phyloP scores from a whole-genome alignment of 1,140 invertebrate species.

The Tribolium castaneum region DNA sequence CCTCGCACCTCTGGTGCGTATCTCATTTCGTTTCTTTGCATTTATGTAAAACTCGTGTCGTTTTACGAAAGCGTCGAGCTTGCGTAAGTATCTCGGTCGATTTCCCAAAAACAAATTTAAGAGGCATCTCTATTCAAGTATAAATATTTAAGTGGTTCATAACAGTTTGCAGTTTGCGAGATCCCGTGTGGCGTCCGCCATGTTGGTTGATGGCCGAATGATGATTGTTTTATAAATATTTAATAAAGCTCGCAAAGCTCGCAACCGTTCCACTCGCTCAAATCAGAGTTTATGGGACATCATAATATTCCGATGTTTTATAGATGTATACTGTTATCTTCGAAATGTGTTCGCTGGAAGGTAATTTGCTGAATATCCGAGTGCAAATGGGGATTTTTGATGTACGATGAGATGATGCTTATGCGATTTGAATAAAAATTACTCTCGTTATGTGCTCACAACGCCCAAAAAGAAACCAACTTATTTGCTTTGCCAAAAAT shows the following conservation, averaged over 20 bases:
- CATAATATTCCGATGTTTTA: slow-evolving; percentile 64
- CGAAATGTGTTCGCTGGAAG: slow-evolving; percentile 49
- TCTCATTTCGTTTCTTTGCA: not conserved
- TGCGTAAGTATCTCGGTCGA: slow-evolving; percentile 44
- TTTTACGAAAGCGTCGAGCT: slow-evolving; percentile 11
- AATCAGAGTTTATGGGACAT: slow-evolving; percentile 64
- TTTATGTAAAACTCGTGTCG: slow-evolving; percentile 20
- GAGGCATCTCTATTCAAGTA: slow-evolving; percentile 64
- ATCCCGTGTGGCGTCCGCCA: slow-evolving; percentile 60
- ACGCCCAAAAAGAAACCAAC: not conserved
- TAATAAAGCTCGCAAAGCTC: slow-evolving; percentile 54
- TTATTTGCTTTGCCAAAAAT: slow-evolving; percentile 44
- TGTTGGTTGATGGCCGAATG: slow-evolving; percentile 65
- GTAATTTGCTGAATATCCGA: slow-evolving; percentile 60
- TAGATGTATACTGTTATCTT: slow-evolving; percentile 61
- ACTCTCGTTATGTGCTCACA: not conserved
- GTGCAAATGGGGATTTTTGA: slow-evolving; percentile 59
- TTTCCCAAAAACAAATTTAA: slow-evolving; percentile 61
- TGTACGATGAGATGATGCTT: slow-evolving; percentile 53
- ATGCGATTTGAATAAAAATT: slow-evolving; percentile 58
- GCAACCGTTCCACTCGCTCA: slow-evolving; percentile 56
- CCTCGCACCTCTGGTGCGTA: not conserved
- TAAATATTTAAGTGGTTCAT: slow-evolving; percentile 65
- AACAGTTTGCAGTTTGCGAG: slow-evolving; percentile 62
- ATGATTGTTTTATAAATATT: slow-evolving; percentile 66